Conservation (phyloP, 2,797 vertebrate species). For the Pelodytes ibericus region DNA sequence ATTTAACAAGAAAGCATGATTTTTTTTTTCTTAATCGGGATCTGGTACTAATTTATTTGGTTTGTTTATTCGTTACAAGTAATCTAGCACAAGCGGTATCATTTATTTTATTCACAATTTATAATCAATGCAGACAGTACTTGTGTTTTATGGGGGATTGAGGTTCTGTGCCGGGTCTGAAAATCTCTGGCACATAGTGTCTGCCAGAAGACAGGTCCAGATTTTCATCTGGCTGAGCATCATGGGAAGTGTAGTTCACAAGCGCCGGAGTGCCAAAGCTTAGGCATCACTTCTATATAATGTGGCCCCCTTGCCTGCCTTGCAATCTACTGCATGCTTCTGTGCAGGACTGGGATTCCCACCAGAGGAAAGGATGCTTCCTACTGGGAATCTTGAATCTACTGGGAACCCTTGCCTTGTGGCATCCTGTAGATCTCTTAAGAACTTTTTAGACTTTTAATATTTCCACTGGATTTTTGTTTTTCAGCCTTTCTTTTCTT, state of each 20-base stretch:
- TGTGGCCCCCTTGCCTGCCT: constrained; percentile 25
- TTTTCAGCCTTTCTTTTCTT: too few species aligned
- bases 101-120: constrained; percentile 35
- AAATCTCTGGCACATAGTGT: constrained; percentile 24
- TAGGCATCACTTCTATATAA: too few species aligned
- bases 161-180: constrained; percentile 18
- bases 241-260: too few species aligned
- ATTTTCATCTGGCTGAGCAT: too few species aligned
- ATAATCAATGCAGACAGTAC: constrained; percentile 35
- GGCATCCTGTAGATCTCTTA: not conserved
- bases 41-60: not conserved
- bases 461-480: not conserved
- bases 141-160: constrained; percentile 32
- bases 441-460: not conserved
- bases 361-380: not conserved
- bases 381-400: not conserved
- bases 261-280: too few species aligned
- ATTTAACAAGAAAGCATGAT: too few species aligned
- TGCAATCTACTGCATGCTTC: constrained; percentile 8
- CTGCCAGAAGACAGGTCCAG: constrained; percentile 17
- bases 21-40: not conserved
- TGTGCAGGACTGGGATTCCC: not conserved
- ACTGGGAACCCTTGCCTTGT: not conserved
- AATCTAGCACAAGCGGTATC: constrained; percentile 29
- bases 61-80: constrained; percentile 30